A percentile compares a stretch with the other conserved stretches of the same genome.
Evolutionary conservation across 2,113 vertebrate species (phyloP).

Genomic region (Agapornis roseicollis): DNA sequence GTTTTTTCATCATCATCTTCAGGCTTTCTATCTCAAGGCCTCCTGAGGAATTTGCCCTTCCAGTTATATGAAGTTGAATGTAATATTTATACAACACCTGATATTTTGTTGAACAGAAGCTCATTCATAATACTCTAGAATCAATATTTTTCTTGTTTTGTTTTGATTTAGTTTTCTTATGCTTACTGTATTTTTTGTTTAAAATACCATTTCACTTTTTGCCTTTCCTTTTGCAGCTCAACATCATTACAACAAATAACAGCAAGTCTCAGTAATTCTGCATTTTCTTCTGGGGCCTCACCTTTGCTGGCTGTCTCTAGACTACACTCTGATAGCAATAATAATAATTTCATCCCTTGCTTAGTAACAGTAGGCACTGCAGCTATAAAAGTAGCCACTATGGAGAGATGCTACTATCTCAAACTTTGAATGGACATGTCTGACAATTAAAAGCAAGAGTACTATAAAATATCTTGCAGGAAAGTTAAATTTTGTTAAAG

Average conservation of each 20-base stretch:
- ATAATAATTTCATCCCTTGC: neutral
- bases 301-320: neutral
- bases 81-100: neutral
- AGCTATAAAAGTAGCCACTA: neutral
- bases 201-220: neutral
- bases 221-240: neutral
- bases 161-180: neutral
- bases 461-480: neutral
- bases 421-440: neutral
- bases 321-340: fast-evolving
- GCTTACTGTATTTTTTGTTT: neutral
- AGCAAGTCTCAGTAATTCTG: neutral
- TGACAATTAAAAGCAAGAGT: neutral
- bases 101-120: neutral
- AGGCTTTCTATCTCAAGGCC: neutral
- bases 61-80: neutral
- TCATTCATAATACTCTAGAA: neutral
- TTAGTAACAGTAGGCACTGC: neutral
- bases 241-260: neutral
- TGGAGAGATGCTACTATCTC: neutral
- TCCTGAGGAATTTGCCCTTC: neutral
- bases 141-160: neutral
- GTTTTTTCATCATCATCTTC: neutral
- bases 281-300: neutral
- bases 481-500: neutral